Evolutionary conservation across 1,140 invertebrate species (phyloP).

Genomic region (Prorops nasuta): DNA sequence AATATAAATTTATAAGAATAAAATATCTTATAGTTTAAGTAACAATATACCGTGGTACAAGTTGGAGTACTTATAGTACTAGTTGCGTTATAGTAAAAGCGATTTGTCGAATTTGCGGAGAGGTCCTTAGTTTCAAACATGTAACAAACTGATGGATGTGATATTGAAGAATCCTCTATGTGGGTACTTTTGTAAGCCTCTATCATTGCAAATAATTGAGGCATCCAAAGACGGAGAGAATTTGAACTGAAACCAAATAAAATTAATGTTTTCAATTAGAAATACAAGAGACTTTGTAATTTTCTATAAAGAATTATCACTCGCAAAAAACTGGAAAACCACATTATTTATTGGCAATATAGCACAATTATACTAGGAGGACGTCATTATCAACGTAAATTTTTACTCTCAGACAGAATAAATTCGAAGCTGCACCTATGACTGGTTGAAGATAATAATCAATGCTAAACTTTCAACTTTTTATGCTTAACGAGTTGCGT

Average conservation of each 20-base stretch:
- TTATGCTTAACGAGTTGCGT: too few relatives aligned
- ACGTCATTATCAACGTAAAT: too few relatives aligned
- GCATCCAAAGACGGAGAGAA: conserved; percentile 50
- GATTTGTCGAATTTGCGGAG: background rate
- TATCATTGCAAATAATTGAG: conserved; percentile 47
- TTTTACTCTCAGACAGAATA: too few relatives aligned
- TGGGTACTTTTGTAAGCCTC: conserved; percentile 39
- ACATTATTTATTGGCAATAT: too few relatives aligned
- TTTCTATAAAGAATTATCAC: too few relatives aligned
- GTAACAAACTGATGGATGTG: conserved; percentile 29
- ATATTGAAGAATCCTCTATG: background rate
- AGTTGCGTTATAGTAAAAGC: background rate
- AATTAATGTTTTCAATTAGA: too few relatives aligned
- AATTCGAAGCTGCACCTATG: too few relatives aligned
- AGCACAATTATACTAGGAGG: too few relatives aligned
- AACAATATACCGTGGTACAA: background rate
- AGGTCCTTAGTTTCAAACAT: conserved; percentile 17
- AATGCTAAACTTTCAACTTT: too few relatives aligned
- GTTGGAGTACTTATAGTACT: background rate
- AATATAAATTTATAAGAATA: conserved; percentile 2
- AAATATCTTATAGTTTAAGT: background rate
- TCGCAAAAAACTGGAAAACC: too few relatives aligned
- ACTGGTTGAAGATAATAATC: too few relatives aligned
- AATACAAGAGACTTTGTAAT: background rate
- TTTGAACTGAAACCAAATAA: conserved; percentile 47